A percentile compares a stretch with the other conserved stretches of the same genome.
Evolutionary conservation across 1,140 invertebrate genomes (phyloP).

Genomic region (Notospermus geniculatus): DNA sequence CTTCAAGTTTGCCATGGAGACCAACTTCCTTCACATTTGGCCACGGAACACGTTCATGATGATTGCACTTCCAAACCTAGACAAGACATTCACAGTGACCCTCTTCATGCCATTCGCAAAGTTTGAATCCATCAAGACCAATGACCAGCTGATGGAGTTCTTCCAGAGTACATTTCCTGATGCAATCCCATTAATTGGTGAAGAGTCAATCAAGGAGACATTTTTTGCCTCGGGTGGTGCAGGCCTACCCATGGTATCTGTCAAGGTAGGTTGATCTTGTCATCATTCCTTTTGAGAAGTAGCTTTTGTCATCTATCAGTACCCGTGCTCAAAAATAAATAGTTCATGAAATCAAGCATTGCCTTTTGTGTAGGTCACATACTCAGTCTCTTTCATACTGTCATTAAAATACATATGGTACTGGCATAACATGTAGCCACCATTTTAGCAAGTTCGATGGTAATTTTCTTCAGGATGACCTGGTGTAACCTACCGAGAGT

Average conservation of each 20-base stretch:
- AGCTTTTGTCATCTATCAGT: no score
- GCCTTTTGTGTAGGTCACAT: no score
- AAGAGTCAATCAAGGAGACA: slow-evolving; percentile 41
- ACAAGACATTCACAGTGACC: slow-evolving; percentile 91
- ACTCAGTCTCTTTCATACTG: no score
- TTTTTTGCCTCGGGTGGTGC: slow-evolving; percentile 24
- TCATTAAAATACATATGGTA: no score
- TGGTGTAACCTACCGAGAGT: no score
- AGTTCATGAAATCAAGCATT: no score
- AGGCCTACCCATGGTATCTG: slow-evolving; percentile 66
- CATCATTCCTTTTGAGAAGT: no score
- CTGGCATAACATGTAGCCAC: no score
- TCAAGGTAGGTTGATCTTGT: slow-evolving; percentile 68
- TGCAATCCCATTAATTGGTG: slow-evolving; percentile 78
- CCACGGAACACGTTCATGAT: slow-evolving; percentile 94
- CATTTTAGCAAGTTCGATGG: no score
- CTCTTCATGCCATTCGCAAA: slow-evolving; percentile 89
- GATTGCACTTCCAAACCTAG: slow-evolving; percentile 92
- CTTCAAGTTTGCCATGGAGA: slow-evolving; percentile 77
- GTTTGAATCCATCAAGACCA: slow-evolving; percentile 69
- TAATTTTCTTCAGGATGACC: no score
- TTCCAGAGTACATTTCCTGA: slow-evolving; percentile 84
- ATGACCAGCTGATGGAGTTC: slow-evolving; percentile 72
- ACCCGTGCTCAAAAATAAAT: no score
- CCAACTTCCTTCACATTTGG: slow-evolving; percentile 95